Conservation (phyloP, 2,797 vertebrate species). For the Crypturellus tataupa region DNA sequence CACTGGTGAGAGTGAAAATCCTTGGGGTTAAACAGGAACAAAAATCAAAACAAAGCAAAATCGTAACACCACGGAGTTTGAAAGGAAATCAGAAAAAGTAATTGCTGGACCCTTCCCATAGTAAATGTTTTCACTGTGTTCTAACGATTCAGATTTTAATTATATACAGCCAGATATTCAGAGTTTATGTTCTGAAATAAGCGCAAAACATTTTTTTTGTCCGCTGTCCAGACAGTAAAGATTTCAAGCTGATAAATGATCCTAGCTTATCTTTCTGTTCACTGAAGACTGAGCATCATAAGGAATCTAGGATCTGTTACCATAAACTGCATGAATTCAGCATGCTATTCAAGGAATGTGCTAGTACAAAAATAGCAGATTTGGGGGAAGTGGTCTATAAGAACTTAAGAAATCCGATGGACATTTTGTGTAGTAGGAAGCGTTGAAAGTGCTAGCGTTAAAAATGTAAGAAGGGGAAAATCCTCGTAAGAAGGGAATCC, state of each 20-base stretch:
- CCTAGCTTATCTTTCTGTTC: background rate
- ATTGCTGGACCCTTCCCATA: background rate
- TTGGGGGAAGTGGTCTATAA: background rate
- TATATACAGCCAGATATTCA: background rate
- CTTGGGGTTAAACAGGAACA: constrained; percentile 27
- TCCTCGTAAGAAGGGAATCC: background rate
- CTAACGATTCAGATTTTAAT: background rate
- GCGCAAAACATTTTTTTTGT: background rate
- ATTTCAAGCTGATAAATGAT: background rate
- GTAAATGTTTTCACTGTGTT: constrained; percentile 11
- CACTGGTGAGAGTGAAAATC: constrained; percentile 9
- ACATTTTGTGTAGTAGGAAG: background rate
- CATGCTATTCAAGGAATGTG: background rate
- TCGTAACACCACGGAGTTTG: background rate
- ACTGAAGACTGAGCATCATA: background rate
- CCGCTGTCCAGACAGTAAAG: background rate
- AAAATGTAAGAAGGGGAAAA: background rate
- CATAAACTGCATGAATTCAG: background rate
- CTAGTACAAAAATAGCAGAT: background rate
- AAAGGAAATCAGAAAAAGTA: background rate
- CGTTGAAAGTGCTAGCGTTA: background rate
- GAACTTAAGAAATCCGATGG: background rate
- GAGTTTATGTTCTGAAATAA: background rate
- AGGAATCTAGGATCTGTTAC: background rate
- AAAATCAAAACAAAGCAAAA: constrained; percentile 20